A percentile compares a stretch with the other conserved stretches of the same genome.
Evolutionary conservation across 2,113 vertebrate species (phyloP).

Genomic region (Thermophis baileyi): DNA sequence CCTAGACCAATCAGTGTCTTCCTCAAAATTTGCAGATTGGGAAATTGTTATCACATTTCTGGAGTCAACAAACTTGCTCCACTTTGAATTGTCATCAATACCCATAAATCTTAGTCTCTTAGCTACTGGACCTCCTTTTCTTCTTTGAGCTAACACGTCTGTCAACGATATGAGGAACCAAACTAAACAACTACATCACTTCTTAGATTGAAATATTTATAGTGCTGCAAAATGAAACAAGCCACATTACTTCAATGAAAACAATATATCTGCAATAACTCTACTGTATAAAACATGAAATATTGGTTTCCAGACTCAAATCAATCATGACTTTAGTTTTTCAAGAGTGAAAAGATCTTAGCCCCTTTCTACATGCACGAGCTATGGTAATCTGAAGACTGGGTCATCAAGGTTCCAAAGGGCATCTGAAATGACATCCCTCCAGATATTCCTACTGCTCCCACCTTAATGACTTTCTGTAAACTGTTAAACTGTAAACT

Average conservation of each 20-base stretch:
- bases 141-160: no score
- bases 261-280: not conserved
- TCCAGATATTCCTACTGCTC: not conserved
- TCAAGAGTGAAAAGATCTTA: not conserved
- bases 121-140: no score
- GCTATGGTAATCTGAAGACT: not conserved
- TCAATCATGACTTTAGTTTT: not conserved
- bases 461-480: not conserved
- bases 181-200: not conserved
- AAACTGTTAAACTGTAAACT: no score
- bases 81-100: no score
- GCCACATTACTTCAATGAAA: not conserved
- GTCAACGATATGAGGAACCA: not conserved
- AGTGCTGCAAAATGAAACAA: not conserved
- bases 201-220: fast-evolving
- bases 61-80: no score
- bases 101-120: no score
- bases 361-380: not conserved
- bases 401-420: not conserved
- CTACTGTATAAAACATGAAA: not conserved
- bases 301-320: not conserved
- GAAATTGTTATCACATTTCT: no score
- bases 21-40: no score
- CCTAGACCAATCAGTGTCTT: no score
- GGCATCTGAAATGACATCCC: not conserved